Evolutionary conservation across 2,113 vertebrate species (phyloP).

Genomic region (Eublepharis macularius): DNA sequence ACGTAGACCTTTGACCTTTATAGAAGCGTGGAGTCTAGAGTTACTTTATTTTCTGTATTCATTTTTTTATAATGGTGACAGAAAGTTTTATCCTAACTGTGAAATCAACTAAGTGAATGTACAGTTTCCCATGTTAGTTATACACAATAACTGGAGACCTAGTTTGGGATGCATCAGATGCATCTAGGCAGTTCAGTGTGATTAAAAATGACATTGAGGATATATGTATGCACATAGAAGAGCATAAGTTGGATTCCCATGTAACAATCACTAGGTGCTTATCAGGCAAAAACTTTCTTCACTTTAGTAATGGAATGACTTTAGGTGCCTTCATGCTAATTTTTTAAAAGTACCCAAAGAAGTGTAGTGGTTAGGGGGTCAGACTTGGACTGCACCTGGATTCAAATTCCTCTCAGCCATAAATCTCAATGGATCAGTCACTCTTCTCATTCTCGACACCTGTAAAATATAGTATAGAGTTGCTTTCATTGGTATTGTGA

Average conservation of each 20-base stretch:
- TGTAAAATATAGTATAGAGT: neutral
- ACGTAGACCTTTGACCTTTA: neutral
- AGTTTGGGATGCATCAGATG: neutral
- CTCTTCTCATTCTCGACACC: no score
- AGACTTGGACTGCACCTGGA: no score
- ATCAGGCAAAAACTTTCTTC: no score
- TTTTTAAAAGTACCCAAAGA: no score
- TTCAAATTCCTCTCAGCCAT: no score
- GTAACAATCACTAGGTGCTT: no score
- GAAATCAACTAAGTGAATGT: neutral
- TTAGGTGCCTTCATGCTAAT: no score
- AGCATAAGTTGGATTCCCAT: no score
- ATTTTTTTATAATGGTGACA: neutral
- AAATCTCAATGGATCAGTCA: no score
- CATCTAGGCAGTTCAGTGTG: neutral
- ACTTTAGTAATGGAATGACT: no score
- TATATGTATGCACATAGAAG: no score
- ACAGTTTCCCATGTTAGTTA: neutral
- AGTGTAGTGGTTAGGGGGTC: no score
- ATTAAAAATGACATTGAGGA: neutral
- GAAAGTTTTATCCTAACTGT: neutral
- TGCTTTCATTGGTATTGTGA: neutral
- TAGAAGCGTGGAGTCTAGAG: neutral
- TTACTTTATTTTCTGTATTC: neutral
- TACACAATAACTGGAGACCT: neutral